Evolutionary conservation across 2,888 invertebrate species (phyloP), one percentile per base, ranked within the genome.

Genomic region (Clivina fossor): DNA sequence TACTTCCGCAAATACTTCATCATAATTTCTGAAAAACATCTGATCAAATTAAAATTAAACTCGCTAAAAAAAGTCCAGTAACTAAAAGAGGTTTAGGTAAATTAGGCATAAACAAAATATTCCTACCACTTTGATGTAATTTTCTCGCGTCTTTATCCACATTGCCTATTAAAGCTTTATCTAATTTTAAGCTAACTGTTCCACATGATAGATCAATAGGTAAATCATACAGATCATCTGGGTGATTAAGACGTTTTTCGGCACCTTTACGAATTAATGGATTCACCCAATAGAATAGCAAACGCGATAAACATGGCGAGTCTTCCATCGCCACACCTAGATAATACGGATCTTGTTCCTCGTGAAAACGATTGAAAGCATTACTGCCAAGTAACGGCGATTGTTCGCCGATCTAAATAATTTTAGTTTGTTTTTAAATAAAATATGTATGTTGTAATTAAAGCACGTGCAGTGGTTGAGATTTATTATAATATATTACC

Each of bases 211-310:
- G 75, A 40, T 79, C 74, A 18, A 79, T 77, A 0, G 90, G 94
- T 50, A 94, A 74, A 69, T 92, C 91, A 74, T 86, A 92, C 0
- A 94, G 74, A 71, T 93, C 93, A 65, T 93, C 92, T 1, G 88
- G 76, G 64, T 82, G 81, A 61, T 79, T 80, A 28, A 95, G 70
- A 65, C 84, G 81, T 4, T 86, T 85, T 28, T 82, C 79, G 11
- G 84, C 76, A 1, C 93, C 95, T 76, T 92, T 93, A 56, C 80
- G 73, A 72, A 96, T 86, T 53, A 96, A 73, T 2, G 90, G 89
- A 60, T 86, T 82, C 1, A 93, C 93, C 96, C 96, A 96, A 58
- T 83, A 78, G 71, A 96, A 93, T 18, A 86, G 73, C n/a, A 95
- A 75, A 67, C 83, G 84, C 0, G 93, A 91, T 2, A 85, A 66